phyloP scores from a whole-genome alignment of 64 coral and sea anemone species.

The Montipora foliosa region DNA sequence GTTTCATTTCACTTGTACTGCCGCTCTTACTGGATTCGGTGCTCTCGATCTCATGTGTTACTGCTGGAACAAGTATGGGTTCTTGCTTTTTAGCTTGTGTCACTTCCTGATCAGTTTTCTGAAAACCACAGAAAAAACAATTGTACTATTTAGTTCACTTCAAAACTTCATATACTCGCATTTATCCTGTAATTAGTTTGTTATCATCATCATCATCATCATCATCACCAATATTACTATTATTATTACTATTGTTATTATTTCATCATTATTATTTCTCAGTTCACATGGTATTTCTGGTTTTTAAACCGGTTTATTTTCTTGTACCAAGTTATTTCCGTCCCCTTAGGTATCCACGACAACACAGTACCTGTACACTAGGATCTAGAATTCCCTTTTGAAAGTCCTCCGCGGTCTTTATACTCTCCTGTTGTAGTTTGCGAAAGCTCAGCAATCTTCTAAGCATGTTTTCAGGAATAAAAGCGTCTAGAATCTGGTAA shows the following conservation, averaged over 20 bases:
- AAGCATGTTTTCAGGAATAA: conserved; percentile 44
- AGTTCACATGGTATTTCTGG: too few species aligned
- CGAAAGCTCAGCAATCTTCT: conserved; percentile 39
- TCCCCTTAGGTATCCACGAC: too few species aligned
- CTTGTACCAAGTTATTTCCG: too few species aligned
- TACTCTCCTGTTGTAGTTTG: neutral
- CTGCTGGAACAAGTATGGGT: neutral
- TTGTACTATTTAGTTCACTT: neutral
- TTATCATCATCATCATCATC: too few species aligned
- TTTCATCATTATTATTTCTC: too few species aligned
- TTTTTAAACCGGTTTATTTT: too few species aligned
- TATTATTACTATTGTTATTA: too few species aligned
- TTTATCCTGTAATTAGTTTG: too few species aligned
- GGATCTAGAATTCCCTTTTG: conserved; percentile 21
- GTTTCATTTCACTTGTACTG: neutral
- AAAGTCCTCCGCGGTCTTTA: neutral
- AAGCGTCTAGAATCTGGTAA: conserved; percentile 21
- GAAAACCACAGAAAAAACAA: neutral
- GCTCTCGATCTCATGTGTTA: neutral
- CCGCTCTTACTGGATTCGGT: neutral
- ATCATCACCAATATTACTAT: too few species aligned
- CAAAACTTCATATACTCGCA: too few species aligned
- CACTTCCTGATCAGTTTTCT: neutral
- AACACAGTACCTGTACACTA: neutral
- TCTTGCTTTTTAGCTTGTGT: neutral